phyloP scores from a whole-genome alignment of 2,888 invertebrate species.

The Hemaris fuciformis region DNA sequence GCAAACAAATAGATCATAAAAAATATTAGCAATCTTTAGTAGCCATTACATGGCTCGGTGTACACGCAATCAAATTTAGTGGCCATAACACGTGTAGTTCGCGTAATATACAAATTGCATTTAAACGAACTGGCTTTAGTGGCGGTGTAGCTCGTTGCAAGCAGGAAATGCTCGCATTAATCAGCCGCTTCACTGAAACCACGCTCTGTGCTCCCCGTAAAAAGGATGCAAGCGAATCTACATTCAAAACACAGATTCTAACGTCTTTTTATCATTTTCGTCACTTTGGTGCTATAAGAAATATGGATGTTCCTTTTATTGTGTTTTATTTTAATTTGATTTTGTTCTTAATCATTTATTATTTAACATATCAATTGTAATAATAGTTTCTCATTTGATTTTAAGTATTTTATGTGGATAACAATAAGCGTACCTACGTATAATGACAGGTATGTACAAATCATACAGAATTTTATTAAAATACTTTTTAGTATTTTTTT shows the following conservation, averaged over 20 bases:
- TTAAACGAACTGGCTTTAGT: neutral
- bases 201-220: constrained; percentile 21
- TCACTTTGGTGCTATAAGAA: neutral
- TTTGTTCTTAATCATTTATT: too few relatives aligned
- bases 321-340: neutral
- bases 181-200: constrained; percentile 30
- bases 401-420: too few relatives aligned
- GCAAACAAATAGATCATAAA: neutral
- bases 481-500: too few relatives aligned
- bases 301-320: too few relatives aligned
- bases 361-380: too few relatives aligned
- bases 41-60: neutral
- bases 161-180: constrained; percentile 34
- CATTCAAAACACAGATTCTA: neutral
- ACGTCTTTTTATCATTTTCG: neutral
- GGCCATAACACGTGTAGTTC: neutral
- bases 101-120: constrained; percentile 7
- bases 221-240: constrained; percentile 4
- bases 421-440: too few relatives aligned
- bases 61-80: neutral
- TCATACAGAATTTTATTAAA: too few relatives aligned
- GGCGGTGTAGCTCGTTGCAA: constrained; percentile 5
- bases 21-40: neutral
- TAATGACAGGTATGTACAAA: too few relatives aligned
- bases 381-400: too few relatives aligned